Percentiles rank a stretch among this genome's conserved stretches.
Evolutionary conservation across 2,888 invertebrate species (phyloP).

Genomic region (Seira ritae): DNA sequence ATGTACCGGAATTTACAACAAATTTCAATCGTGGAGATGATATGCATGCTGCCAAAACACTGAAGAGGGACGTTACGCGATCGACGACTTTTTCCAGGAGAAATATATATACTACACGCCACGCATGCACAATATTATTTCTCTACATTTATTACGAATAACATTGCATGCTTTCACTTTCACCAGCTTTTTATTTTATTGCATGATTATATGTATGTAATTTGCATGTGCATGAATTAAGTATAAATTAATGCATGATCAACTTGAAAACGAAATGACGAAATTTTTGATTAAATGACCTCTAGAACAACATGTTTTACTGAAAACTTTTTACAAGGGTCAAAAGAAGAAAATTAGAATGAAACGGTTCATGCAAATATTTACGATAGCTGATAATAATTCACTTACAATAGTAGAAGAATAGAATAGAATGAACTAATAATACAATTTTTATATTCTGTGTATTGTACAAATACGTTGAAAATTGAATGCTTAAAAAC

Average conservation of each 20-base stretch:
- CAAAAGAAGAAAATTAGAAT: background rate
- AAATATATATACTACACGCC: background rate
- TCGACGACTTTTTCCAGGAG: background rate
- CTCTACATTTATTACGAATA: background rate
- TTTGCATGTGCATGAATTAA: slow-evolving; percentile 9
- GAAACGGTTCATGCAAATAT: background rate
- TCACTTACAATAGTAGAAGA: background rate
- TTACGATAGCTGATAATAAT: background rate
- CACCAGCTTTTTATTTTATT: background rate
- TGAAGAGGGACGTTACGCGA: background rate
- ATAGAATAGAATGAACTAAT: background rate
- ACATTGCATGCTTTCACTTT: slow-evolving; percentile 17
- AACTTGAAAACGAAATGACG: slow-evolving; percentile 1
- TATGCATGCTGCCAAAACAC: slow-evolving; percentile 15
- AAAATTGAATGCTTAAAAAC: background rate
- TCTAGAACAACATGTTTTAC: background rate
- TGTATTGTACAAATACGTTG: background rate
- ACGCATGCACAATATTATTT: no score
- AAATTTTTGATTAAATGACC: background rate
- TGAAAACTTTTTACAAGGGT: background rate
- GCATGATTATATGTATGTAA: background rate
- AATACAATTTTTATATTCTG: background rate
- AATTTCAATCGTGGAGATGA: background rate
- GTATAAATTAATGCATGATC: no score
- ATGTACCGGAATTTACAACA: background rate